Evolutionary conservation across 1,140 invertebrate genomes (phyloP), one percentile per base, ranked within the genome.

Genomic region (Melipona quadrifasciata): DNA sequence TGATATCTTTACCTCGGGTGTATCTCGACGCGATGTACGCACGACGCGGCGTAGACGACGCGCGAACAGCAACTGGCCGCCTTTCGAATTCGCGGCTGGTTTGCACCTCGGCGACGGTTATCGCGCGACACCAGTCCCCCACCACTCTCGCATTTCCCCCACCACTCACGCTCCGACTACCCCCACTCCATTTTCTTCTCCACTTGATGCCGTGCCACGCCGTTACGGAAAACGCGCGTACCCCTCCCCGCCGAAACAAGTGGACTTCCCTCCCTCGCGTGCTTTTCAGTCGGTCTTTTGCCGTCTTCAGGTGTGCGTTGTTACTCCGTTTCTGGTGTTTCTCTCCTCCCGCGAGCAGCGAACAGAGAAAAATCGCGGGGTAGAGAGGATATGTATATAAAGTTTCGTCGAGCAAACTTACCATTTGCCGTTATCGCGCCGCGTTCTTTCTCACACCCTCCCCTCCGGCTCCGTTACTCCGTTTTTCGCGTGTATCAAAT

Each of bases 41-140:
- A 53, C 78, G 86, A 90, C 87, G 88, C 90, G 89, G 89, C 84
- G 82, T 80, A 83, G 88, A 79, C 90, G 91, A 91, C 93, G 93
- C 93, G 93, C 93, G 90, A 91, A 92, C 92, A 92, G 90, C 93
- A 93, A 94, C 94, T 94, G 93, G 90, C 88, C 89, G 93, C 91
- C 93, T 94, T 93, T 92, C 92, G 92, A 93, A 93, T 93, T 94
- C 90, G 92, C 92, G 92, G 91, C 92, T 92, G 93, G 91, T 94
- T 94, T 93, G 93, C 92, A 93, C 92, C 93, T 93, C 93, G 90
- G 77, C 91, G 91, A 89, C 90, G 90, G 91, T 93, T 92, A 91
- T 92, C 90, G 90, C 87, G 88, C 89, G 89, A 90, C 90, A 89
- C 91, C 85, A 91, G 87, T 90, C 64, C 68, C 89, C 68, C 89